Percentiles rank a stretch among this genome's conserved stretches.
Conservation (phyloP, 23 tunicate species). For the Trididemnum miniatum region DNA sequence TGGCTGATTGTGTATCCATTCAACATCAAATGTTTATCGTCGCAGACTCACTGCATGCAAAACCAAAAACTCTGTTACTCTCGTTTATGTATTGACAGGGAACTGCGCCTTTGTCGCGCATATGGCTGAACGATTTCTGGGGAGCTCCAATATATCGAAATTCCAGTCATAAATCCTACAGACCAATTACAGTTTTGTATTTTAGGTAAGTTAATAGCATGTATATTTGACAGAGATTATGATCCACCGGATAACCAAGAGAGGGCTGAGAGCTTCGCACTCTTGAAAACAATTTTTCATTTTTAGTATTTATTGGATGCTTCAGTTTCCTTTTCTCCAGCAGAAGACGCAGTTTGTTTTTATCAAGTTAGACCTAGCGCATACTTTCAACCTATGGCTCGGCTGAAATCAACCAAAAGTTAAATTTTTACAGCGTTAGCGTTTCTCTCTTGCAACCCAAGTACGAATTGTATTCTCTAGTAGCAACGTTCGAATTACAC, state of each 20-base stretch:
- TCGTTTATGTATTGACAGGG: too few relatives aligned
- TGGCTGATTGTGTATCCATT: too few relatives aligned
- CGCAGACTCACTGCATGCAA: too few relatives aligned
- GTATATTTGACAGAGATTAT: too few relatives aligned
- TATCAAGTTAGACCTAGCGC: background rate
- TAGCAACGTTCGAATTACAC: too few relatives aligned
- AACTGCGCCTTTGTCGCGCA: background rate
- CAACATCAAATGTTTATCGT: too few relatives aligned
- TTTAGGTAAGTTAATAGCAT: conserved; percentile 57
- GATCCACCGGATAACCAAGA: background rate
- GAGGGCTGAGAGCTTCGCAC: background rate
- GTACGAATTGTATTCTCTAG: too few relatives aligned
- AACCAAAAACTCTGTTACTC: too few relatives aligned
- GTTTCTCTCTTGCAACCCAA: too few relatives aligned
- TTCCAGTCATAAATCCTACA: conserved; percentile 78
- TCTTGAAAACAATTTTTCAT: background rate
- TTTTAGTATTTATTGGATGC: background rate
- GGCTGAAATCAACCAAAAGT: background rate
- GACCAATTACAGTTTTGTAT: conserved; percentile 62
- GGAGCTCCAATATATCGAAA: conserved; percentile 43
- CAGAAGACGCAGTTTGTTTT: background rate
- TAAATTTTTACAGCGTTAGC: too few relatives aligned
- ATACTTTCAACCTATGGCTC: background rate
- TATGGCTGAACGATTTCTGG: conserved; percentile 76
- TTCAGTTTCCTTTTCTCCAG: background rate